These are phyloP conservation scores for Protobothrops flavoviridis DNA, from an alignment of 2,113 vertebrate species.

Conservation along the genomic window DNA sequence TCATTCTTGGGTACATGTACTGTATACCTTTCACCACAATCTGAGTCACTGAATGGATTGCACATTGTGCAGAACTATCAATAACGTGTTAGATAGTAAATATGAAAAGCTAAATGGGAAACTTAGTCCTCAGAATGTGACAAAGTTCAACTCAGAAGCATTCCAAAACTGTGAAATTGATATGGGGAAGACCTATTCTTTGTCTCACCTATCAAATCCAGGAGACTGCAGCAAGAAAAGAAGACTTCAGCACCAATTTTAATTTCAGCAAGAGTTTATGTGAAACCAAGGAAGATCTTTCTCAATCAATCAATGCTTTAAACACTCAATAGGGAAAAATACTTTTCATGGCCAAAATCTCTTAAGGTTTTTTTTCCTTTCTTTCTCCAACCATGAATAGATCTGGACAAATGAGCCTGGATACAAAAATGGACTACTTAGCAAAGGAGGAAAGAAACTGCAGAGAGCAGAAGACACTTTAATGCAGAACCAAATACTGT, in stretches of 20 bases:
- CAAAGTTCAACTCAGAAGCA: background rate
- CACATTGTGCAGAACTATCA: background rate
- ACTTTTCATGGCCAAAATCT: background rate
- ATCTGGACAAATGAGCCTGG: background rate
- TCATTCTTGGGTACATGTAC: too few species aligned
- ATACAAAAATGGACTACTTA: background rate
- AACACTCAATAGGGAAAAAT: background rate
- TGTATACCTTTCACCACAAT: background rate
- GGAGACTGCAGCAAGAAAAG: background rate
- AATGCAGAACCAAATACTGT: background rate
- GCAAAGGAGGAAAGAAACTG: background rate
- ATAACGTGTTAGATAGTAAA: background rate
- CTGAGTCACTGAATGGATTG: background rate
- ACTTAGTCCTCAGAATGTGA: background rate
- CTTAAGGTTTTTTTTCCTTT: background rate
- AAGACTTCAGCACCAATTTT: background rate
- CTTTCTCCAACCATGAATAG: background rate
- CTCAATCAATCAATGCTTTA: background rate
- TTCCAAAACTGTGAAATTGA: background rate
- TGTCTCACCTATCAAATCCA: background rate
- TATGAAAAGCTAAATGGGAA: background rate
- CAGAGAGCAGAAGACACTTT: background rate
- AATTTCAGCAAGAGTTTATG: background rate
- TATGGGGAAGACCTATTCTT: background rate
- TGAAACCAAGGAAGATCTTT: background rate